Base-by-base conservation (phyloP, 2,888 invertebrate genomes). In the Salpingus planirostris region DNA sequence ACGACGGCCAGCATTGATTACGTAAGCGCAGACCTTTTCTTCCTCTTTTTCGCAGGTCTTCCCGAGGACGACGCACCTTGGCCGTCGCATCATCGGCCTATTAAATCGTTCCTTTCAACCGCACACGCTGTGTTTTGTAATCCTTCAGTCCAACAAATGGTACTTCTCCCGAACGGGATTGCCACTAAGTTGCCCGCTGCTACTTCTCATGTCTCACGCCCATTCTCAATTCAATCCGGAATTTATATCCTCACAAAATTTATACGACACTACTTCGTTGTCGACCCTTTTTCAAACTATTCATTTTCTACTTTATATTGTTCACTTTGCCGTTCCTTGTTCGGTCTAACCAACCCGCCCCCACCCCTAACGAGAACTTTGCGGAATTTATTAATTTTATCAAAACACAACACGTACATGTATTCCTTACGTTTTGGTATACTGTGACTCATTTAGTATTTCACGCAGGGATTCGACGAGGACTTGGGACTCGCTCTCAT, bases 1-100 rank as follows among this genome's bases (percentile, higher is more conserved):
- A 64, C 61, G 21, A 64, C 68, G 2, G 57, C 64, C 7, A 56
- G 62, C 29, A 62, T 68, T 11, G 68, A 71, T 56, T 68, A 68
- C 50, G 69, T 69, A 53, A 69, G 69, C 62, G 44, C n/a, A n/a
- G n/a, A n/a, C n/a, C n/a, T n/a, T n/a, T n/a, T n/a, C n/a, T n/a
- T n/a, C n/a, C n/a, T n/a, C n/a, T n/a, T n/a, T n/a, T n/a, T n/a
- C n/a, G n/a, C n/a, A n/a, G n/a, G n/a, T n/a, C n/a, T n/a, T n/a
- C n/a, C n/a, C n/a, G n/a, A n/a, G n/a, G n/a, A n/a, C n/a, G n/a
- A n/a, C n/a, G n/a, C n/a, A n/a, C n/a, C n/a, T n/a, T n/a, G n/a
- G n/a, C n/a, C n/a, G n/a, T n/a, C n/a, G n/a, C n/a, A n/a, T n/a
- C n/a, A 18, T 8, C 18, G 5, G 18, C 18, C 40, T 43, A 29